phyloP scores from a whole-genome alignment of 1,140 invertebrate species.

The Diorhabda sublineata region DNA sequence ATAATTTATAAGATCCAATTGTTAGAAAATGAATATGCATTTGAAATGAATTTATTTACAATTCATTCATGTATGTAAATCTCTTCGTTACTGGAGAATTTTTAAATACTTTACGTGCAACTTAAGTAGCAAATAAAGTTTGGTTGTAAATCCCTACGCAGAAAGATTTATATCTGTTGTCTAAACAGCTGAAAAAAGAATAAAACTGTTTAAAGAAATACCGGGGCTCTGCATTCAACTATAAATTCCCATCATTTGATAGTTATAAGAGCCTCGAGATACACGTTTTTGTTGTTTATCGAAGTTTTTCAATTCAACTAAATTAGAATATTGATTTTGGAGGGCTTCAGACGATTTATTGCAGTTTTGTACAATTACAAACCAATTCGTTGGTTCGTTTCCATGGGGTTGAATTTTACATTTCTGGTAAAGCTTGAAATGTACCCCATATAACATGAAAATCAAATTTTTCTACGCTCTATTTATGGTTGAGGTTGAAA shows the following conservation, averaged over 20 bases:
- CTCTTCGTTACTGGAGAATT: neutral
- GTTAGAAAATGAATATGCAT: no score
- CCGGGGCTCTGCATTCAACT: neutral
- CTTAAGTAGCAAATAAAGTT: neutral
- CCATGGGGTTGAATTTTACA: no score
- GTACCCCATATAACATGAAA: no score
- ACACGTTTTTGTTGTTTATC: constrained; percentile 2
- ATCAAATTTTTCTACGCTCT: no score
- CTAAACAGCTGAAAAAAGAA: neutral
- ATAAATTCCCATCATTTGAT: neutral
- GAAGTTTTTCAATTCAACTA: neutral
- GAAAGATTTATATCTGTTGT: constrained; percentile 1
- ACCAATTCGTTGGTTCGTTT: no score
- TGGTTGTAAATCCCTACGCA: constrained; percentile 13
- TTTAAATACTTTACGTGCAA: neutral
- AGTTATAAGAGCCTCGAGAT: neutral
- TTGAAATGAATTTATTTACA: no score
- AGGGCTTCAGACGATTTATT: neutral
- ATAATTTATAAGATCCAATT: no score
- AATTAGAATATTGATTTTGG: neutral
- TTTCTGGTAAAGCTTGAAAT: no score
- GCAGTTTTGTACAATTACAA: no score
- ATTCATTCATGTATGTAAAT: no score
- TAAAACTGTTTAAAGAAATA: neutral
- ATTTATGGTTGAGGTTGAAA: no score